Evolutionary conservation across 2,113 vertebrate genomes (phyloP), one percentile per base, ranked within the genome.

Genomic region (Cinclus cinclus): DNA sequence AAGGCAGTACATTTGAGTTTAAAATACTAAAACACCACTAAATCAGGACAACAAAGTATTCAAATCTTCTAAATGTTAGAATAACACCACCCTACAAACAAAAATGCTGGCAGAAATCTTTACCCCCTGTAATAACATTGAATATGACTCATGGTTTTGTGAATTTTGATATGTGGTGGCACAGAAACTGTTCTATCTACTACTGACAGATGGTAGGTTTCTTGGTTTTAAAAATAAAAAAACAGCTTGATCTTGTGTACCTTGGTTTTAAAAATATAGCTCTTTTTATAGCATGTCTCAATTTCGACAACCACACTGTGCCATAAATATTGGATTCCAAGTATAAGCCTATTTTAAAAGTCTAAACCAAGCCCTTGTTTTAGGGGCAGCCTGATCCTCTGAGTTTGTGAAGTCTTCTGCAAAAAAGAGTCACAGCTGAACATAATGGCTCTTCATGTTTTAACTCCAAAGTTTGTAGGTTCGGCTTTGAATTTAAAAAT

Each of bases 231-330:
- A 81, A 93, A 90, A 92, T 78, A 78, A 0, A 0, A 75, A 94
- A 80, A 1, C 64, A 84, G 33, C 83, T 89, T 78, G 47, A 87
- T 90, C 93, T 95, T 49, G 68, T 63, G 92, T 83, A 94, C 85
- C 69, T 94, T 78, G 19, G 41, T 89, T 89, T 93, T 86, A 83
- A 96, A 95, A 96, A 96, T 90, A 94, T 67, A 75, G 27, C 17
- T 83, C 76, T 94, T 88, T 96, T 93, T 89, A 92, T 90, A 92
- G 73, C 56, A 39, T 53, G 53, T 81, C 76, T 94, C 2, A 5
- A 84, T 88, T 93, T 73, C n/a, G 52, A 92, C 60, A 93, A 56
- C 37, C 55, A 30, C 62, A 50, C 10, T 62, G 25, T 82, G 76
- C 83, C 2, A 3, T 90, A 95, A 92, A 88, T 81, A 88, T 23